phyloP scores from a whole-genome alignment of 2,888 invertebrate genomes.

The Eupithecia dodoneata region DNA sequence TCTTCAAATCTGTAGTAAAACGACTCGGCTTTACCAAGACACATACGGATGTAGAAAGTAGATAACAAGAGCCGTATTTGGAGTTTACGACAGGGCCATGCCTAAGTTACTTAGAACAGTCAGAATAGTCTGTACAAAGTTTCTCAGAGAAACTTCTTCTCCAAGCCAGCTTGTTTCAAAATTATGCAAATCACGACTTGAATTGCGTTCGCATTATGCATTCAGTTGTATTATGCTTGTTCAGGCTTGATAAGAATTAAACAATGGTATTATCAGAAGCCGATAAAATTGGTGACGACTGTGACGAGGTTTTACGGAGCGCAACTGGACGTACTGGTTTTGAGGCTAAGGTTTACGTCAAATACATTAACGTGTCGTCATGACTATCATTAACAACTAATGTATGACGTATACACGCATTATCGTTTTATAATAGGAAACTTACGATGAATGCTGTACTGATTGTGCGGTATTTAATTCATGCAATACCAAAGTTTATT shows the following conservation, averaged over 20 bases:
- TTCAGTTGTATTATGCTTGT: not conserved
- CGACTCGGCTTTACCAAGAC: conserved; percentile 1
- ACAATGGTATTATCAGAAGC: conserved; percentile 2
- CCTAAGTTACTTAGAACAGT: not conserved
- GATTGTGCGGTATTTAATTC: too few relatives aligned
- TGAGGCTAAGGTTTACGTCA: not conserved
- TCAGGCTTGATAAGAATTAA: not conserved
- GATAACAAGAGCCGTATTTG: not conserved
- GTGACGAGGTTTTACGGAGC: not conserved
- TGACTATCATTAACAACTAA: too few relatives aligned
- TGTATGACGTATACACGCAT: too few relatives aligned
- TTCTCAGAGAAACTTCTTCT: not conserved
- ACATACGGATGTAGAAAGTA: not conserved
- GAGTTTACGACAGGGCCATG: not conserved
- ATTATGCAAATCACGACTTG: conserved; percentile 5
- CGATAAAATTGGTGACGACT: not conserved
- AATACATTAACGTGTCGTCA: not conserved
- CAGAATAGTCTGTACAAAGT: conserved; percentile 3
- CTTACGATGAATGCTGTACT: too few relatives aligned
- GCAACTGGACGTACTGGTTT: not conserved
- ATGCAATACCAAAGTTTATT: not conserved
- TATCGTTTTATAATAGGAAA: too few relatives aligned
- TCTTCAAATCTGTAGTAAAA: not conserved
- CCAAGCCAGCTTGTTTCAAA: not conserved
- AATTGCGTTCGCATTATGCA: conserved; percentile 11